phyloP scores from a whole-genome alignment of 2,888 invertebrate genomes.

The Brachycybe producta region DNA sequence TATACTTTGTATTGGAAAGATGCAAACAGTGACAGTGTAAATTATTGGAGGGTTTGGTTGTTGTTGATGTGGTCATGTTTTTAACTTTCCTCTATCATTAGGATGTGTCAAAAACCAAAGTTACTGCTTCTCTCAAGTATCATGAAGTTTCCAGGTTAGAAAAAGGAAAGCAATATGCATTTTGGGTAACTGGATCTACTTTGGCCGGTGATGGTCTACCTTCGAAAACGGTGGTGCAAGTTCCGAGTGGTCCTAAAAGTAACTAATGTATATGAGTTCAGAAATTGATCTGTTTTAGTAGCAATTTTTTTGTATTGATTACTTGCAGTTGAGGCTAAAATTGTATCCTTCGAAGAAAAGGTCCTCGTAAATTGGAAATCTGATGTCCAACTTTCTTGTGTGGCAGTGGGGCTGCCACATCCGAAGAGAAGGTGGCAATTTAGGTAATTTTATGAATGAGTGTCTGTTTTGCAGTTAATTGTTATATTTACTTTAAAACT shows the following conservation, averaged over 20 bases:
- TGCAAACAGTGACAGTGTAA: not conserved
- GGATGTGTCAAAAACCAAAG: constrained; percentile 14
- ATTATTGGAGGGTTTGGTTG: too few relatives aligned
- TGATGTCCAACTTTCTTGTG: constrained; percentile 78
- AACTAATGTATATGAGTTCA: constrained; percentile 8
- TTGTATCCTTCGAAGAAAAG: constrained; percentile 77
- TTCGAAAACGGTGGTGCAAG: constrained; percentile 29
- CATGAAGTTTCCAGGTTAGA: constrained; percentile 28
- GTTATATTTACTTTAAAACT: not conserved
- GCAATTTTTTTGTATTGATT: constrained; percentile 24
- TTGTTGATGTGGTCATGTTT: too few relatives aligned
- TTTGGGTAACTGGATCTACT: constrained; percentile 34
- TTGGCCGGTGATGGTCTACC: constrained; percentile 32
- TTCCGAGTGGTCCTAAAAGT: constrained; percentile 27
- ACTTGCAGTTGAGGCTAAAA: constrained; percentile 72
- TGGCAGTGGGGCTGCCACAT: constrained; percentile 79
- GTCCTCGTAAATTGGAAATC: constrained; percentile 49
- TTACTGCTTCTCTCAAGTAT: constrained; percentile 22
- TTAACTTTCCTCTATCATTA: too few relatives aligned
- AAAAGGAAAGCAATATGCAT: constrained; percentile 29
- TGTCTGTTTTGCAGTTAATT: not conserved
- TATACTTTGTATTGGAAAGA: constrained; percentile 13
- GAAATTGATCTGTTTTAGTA: constrained; percentile 7
- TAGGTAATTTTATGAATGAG: not conserved
- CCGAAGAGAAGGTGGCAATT: constrained; percentile 70